Evolutionary conservation across 2,113 vertebrate species (phyloP).

Genomic region (Melanerpes formicivorus): DNA sequence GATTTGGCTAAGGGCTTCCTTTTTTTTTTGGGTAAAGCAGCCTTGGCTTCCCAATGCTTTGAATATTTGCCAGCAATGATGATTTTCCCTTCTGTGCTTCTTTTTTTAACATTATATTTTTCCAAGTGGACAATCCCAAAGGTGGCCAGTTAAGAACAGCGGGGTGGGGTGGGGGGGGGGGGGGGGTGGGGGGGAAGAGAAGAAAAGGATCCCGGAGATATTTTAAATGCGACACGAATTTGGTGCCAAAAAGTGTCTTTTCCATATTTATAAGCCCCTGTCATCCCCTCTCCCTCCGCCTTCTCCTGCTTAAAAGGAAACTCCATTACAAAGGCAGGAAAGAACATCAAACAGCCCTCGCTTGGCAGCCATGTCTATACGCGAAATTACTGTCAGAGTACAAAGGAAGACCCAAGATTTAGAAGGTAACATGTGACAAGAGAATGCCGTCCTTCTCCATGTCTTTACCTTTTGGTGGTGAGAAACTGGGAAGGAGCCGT

Average conservation of each 20-base stretch:
- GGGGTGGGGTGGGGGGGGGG: too few species aligned
- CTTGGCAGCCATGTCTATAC: slow-evolving; percentile 73
- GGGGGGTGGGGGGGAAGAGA: neutral
- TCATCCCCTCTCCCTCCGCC: slow-evolving; percentile 61
- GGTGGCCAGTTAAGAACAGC: neutral
- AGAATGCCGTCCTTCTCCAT: slow-evolving; percentile 30
- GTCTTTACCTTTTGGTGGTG: slow-evolving; percentile 64
- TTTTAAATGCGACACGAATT: slow-evolving; percentile 1
- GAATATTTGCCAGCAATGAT: slow-evolving; percentile 40
- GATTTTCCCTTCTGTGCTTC: slow-evolving; percentile 12
- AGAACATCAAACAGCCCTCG: slow-evolving; percentile 77
- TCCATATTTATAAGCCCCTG: slow-evolving; percentile 71
- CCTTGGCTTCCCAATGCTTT: neutral
- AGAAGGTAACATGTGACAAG: slow-evolving; percentile 53
- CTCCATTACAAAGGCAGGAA: slow-evolving; percentile 84
- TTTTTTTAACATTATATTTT: slow-evolving; percentile 36
- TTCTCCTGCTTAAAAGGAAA: slow-evolving; percentile 75
- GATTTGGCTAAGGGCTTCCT: neutral
- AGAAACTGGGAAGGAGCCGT: neutral
- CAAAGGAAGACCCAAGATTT: slow-evolving; percentile 77
- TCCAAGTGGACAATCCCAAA: slow-evolving; percentile 48
- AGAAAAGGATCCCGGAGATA: neutral
- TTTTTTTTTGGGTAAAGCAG: neutral
- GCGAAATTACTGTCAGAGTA: slow-evolving; percentile 77
- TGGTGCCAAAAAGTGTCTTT: slow-evolving; percentile 69